Conservation (phyloP, 2,888 invertebrate species). For the Microchrysa polita region DNA sequence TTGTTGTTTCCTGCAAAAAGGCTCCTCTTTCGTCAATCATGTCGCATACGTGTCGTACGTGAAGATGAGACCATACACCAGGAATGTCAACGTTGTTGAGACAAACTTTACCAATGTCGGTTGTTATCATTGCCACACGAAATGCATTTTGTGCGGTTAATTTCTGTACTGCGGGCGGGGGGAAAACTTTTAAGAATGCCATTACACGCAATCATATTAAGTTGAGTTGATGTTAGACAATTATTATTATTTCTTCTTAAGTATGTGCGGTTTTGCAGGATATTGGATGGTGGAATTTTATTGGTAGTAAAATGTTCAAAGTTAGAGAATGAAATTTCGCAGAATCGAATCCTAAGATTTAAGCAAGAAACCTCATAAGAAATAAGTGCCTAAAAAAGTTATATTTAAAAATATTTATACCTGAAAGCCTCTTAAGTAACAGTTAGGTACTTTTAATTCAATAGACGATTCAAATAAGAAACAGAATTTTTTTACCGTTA, state of each 20-base stretch:
- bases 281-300: neutral
- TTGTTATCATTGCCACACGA: neutral
- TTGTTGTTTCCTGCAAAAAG: neutral
- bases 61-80: constrained; percentile 16
- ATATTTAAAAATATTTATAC: no score
- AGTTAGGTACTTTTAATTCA: no score
- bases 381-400: no score
- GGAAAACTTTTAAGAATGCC: constrained; percentile 25
- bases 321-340: no score
- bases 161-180: neutral
- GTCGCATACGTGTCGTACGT: constrained; percentile 27
- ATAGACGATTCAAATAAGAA: no score
- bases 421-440: no score
- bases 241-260: constrained; percentile 21
- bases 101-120: no score
- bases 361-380: no score
- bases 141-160: neutral
- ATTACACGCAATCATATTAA: constrained; percentile 40
- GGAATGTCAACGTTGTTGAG: neutral
- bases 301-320: no score
- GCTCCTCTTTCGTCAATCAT: neutral
- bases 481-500: no score
- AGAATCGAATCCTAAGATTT: no score
- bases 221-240: constrained; percentile 30
- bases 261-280: constrained; percentile 16